Conservation (phyloP, 2,113 vertebrate species). For the Pelecanus crispus region DNA sequence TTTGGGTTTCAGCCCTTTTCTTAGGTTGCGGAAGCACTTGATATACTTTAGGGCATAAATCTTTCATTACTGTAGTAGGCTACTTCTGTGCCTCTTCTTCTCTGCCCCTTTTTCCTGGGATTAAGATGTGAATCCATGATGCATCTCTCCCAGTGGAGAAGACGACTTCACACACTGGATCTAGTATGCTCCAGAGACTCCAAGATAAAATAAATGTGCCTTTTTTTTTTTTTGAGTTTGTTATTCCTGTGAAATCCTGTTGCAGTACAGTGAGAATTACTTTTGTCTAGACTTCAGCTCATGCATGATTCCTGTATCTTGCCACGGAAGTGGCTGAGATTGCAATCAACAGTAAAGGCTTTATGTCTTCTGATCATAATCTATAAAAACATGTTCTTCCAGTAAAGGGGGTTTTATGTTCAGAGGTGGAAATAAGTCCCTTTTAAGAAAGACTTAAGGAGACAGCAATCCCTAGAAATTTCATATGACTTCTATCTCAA, state of each 20-base stretch:
- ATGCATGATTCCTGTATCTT: background rate
- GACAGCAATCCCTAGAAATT: background rate
- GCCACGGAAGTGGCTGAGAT: background rate
- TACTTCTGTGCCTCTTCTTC: background rate
- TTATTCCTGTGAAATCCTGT: background rate
- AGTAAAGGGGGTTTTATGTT: background rate
- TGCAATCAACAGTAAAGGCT: background rate
- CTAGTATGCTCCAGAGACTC: background rate
- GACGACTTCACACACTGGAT: background rate
- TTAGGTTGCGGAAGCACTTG: background rate
- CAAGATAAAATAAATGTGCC: background rate
- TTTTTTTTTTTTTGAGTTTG: background rate
- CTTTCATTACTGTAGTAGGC: background rate
- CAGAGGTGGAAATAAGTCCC: background rate
- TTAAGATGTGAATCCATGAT: background rate
- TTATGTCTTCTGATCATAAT: background rate
- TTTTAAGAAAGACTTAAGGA: background rate
- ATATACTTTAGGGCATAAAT: background rate
- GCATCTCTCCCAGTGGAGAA: background rate
- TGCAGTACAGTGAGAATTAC: background rate
- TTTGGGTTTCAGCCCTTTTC: background rate
- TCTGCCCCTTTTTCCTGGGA: background rate
- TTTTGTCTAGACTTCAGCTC: background rate
- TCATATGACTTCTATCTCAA: background rate
- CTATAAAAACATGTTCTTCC: background rate